A percentile compares a stretch with the other conserved stretches of the same genome.
phyloP scores from a whole-genome alignment of 2,113 vertebrate genomes.

The Corythaeola cristata region DNA sequence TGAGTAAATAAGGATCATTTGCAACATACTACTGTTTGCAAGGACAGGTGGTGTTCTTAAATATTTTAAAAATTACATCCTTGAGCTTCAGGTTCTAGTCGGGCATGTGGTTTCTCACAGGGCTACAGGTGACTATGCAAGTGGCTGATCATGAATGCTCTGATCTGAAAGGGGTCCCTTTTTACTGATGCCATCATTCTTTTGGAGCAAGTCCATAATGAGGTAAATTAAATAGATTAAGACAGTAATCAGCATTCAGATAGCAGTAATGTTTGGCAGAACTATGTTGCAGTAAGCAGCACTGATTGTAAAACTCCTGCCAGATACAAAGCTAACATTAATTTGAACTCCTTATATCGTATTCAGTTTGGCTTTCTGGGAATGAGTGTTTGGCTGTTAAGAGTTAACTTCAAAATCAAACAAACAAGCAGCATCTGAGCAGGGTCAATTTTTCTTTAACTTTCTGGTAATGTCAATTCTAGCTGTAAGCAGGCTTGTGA shows the following conservation, averaged over 20 bases:
- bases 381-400: background rate
- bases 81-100: background rate
- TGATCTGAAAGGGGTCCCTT: background rate
- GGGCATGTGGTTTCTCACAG: background rate
- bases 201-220: background rate
- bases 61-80: background rate
- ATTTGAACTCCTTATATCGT: background rate
- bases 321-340: background rate
- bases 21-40: background rate
- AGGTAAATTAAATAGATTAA: background rate
- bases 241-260: background rate
- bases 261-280: background rate
- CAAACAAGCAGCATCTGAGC: background rate
- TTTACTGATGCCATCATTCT: background rate
- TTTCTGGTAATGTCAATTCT: background rate
- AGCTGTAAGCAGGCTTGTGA: background rate
- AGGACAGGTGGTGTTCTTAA: background rate
- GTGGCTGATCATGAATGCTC: background rate
- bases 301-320: background rate
- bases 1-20: background rate
- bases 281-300: background rate
- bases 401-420: background rate
- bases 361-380: background rate
- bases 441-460: background rate
- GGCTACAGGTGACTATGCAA: background rate